Conservation (phyloP, 2,113 vertebrate species). For the Apus apus region DNA sequence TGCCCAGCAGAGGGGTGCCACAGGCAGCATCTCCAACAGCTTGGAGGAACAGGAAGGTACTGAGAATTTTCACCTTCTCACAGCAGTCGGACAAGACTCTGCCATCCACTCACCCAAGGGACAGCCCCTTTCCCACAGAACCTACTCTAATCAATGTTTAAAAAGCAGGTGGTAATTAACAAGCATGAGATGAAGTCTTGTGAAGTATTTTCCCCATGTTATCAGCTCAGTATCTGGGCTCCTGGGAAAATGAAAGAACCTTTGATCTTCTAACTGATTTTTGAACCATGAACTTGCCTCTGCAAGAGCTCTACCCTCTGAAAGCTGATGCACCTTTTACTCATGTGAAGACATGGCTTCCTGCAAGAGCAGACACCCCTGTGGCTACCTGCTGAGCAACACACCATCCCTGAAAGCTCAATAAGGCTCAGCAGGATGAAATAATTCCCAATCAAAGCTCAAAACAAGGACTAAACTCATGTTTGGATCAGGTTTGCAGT, state of each 20-base stretch:
- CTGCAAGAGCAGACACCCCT: not conserved
- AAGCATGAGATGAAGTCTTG: slow-evolving; percentile 9
- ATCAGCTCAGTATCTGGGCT: not conserved
- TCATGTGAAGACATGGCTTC: not conserved
- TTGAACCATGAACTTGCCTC: not conserved
- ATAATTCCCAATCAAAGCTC: not conserved
- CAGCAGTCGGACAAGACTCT: rapidly evolving
- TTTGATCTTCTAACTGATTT: slow-evolving; percentile 41
- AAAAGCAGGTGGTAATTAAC: slow-evolving; percentile 22
- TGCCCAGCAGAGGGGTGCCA: not conserved
- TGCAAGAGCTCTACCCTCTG: not conserved
- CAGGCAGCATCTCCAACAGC: not conserved
- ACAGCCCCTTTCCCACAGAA: not conserved
- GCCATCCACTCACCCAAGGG: not conserved
- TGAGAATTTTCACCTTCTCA: not conserved
- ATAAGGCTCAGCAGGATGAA: rapidly evolving
- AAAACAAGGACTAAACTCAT: not conserved
- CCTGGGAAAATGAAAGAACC: not conserved
- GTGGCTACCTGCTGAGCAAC: not conserved
- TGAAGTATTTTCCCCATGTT: not conserved
- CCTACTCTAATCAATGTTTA: slow-evolving; percentile 22
- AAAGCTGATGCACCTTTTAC: not conserved
- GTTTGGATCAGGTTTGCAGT: rapidly evolving
- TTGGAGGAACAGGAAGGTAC: not conserved
- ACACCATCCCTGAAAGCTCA: not conserved